A percentile compares a stretch with the other conserved stretches of the same genome.
Conservation (phyloP, 92 coral and sea anemone genomes). For the Porites lobata region DNA sequence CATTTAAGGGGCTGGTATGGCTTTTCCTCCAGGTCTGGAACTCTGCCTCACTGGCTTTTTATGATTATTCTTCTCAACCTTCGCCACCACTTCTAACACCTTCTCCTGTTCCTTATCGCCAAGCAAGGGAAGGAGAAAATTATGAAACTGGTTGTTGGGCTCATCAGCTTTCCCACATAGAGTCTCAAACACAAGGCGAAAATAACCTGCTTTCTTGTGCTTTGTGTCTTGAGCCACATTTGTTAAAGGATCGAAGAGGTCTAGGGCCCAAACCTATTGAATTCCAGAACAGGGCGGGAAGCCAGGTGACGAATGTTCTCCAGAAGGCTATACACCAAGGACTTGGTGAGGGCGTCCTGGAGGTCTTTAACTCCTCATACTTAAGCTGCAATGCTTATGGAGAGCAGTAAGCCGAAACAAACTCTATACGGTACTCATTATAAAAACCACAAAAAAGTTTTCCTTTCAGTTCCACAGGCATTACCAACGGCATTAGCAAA, state of each 20-base stretch:
- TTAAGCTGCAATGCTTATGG: neutral
- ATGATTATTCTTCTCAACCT: constrained; percentile 54
- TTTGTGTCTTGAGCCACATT: constrained; percentile 51
- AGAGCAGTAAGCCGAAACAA: neutral
- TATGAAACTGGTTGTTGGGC: constrained; percentile 42
- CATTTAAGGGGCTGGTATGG: constrained; percentile 1
- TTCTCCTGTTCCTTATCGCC: constrained; percentile 70
- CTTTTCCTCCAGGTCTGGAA: constrained; percentile 10
- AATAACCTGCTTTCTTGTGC: constrained; percentile 56
- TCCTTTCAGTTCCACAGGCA: constrained; percentile 8
- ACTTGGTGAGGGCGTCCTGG: constrained; percentile 22
- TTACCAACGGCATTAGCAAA: neutral
- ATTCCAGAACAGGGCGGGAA: constrained; percentile 47
- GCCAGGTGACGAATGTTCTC: constrained; percentile 40
- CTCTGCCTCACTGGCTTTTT: neutral
- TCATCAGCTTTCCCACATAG: constrained; percentile 49
- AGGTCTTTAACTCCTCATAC: neutral
- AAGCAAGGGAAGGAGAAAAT: constrained; percentile 47
- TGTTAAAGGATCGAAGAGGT: constrained; percentile 18
- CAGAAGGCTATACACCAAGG: constrained; percentile 43
- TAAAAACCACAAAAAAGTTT: neutral
- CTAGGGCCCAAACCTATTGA: constrained; percentile 49
- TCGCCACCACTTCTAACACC: constrained; percentile 33
- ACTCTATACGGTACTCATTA: neutral
- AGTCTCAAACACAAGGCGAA: constrained; percentile 38